Evolutionary conservation across 2,113 vertebrate species (phyloP), one percentile per base, ranked within the genome.

Genomic region (Scomber japonicus): DNA sequence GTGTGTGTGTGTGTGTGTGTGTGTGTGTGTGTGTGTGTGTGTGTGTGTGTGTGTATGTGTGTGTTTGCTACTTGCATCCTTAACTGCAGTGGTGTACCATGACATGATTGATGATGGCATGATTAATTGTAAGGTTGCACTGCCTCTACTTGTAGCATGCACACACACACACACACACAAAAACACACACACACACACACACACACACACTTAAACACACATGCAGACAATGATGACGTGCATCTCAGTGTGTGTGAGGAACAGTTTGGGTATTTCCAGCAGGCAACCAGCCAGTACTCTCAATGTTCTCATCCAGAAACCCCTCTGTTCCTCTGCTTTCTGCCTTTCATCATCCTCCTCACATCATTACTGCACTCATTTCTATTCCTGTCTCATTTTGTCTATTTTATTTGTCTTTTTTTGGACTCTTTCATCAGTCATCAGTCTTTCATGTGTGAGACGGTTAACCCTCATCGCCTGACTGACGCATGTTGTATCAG

Each of bases 231-330:
- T 9, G 71, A 84, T 89, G 85, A 90, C 78, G 82, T 88, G 46
- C 83, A 13, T 75, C 83, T 70, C 81, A 88, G 84, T 77, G 80
- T 78, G 78, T 66, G 84, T 84, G 75, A 82, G 75, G 78, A 91
- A 86, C 84, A 88, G 84, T 70, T 76, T 88, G 89, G 84, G 89
- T 87, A 69, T 91, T 84, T 91, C 89, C 84, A 92, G 82, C 86
- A 87, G 89, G 89, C 83, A 35, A 76, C 67, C 78, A 50, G 87
- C 87, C 84, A 86, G 85, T 62, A 51, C 76, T 67, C 68, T 71
- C 59, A 66, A 21, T 68, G 77, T 57, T 81, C 67, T 55, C 0
- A 56, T 76, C 61, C 66, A 87, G 76, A 82, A 89, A 82, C 63
- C 82, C 69, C 81, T 79, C 68, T 13, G 66, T 75, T 63, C 69